Evolutionary conservation across 1,140 invertebrate species (phyloP).

Genomic region (Drosophila sulfurigaster): DNA sequence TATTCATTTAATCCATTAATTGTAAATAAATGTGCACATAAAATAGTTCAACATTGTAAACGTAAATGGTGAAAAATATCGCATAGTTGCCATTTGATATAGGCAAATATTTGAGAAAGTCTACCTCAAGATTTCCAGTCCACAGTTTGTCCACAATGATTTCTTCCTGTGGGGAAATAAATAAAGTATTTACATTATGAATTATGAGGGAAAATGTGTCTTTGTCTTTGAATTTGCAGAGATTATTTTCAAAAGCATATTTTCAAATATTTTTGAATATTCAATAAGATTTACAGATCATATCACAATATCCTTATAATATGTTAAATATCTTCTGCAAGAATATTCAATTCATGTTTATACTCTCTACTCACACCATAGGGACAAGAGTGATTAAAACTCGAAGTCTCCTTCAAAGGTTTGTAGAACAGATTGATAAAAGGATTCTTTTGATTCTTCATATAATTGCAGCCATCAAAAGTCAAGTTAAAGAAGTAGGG

Average conservation of each 20-base stretch:
- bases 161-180: not conserved
- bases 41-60: not conserved
- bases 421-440: conserved; percentile 2
- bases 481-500: conserved; percentile 22
- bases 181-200: not conserved
- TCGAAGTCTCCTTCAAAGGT: conserved; percentile 2
- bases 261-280: too few species aligned
- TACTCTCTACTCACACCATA: conserved; percentile 27
- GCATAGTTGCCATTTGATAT: not conserved
- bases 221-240: too few species aligned
- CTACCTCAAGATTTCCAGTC: not conserved
- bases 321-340: too few species aligned
- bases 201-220: too few species aligned
- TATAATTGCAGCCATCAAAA: conserved; percentile 26
- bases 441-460: conserved; percentile 6
- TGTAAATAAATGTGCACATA: not conserved
- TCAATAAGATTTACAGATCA: too few species aligned
- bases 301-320: too few species aligned
- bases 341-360: conserved; percentile 49
- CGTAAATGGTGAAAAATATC: not conserved
- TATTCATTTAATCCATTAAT: not conserved
- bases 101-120: not conserved
- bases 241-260: too few species aligned
- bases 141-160: conserved; percentile 5
- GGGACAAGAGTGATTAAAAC: conserved; percentile 43